Percentiles rank a stretch among this genome's conserved stretches.
These are phyloP conservation scores for Globia sparganii DNA, from an alignment of 2,888 invertebrate species.

Conservation along the genomic window DNA sequence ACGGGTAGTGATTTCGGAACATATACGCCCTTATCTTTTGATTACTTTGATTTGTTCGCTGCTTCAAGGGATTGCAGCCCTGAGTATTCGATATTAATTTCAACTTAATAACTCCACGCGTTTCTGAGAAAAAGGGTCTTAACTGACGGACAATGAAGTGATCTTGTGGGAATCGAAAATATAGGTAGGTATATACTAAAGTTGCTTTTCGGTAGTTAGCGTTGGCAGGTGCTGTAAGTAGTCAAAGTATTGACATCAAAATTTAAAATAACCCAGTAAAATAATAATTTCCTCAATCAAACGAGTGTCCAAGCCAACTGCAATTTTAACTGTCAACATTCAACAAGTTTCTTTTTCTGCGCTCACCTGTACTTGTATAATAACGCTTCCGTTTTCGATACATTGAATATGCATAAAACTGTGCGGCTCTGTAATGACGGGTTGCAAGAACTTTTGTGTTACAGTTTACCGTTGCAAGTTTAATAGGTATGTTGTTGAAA, in stretches of 20 bases:
- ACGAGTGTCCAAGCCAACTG: neutral
- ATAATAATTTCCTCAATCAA: constrained; percentile 17
- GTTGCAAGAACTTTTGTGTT: constrained; percentile 52
- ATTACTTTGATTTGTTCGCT: too few species aligned
- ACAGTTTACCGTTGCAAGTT: constrained; percentile 48
- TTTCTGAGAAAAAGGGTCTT: too few species aligned
- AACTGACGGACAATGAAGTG: too few species aligned
- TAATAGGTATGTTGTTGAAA: constrained; percentile 26
- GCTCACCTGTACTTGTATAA: constrained; percentile 63
- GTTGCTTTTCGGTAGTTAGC: neutral
- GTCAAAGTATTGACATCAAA: neutral
- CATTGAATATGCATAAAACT: constrained; percentile 70
- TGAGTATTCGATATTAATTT: too few species aligned
- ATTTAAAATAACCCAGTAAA: neutral
- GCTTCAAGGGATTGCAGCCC: too few species aligned
- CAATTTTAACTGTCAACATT: constrained; percentile 11
- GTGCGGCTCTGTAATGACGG: constrained; percentile 60
- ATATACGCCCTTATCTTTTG: too few species aligned
- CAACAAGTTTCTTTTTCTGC: constrained; percentile 34
- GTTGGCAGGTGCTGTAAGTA: too few species aligned
- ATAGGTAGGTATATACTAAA: neutral
- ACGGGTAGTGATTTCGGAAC: too few species aligned
- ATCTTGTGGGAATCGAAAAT: neutral
- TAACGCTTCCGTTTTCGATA: constrained; percentile 67
- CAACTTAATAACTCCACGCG: too few species aligned